These are phyloP conservation scores for Zaprionus ghesquierei DNA, from an alignment of 1,140 invertebrate species.

Conservation along the genomic window DNA sequence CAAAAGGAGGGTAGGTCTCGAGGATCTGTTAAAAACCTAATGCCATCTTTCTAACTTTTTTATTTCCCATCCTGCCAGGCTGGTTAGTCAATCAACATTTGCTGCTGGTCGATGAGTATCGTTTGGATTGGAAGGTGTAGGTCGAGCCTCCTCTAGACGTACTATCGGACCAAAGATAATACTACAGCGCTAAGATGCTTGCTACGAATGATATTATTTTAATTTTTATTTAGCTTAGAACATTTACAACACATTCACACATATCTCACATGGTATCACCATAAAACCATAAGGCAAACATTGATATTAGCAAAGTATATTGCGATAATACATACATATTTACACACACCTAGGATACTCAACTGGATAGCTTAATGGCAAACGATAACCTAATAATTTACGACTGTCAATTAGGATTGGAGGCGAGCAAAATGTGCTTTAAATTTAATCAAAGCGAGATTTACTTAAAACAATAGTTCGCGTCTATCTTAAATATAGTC, in stretches of 20 bases:
- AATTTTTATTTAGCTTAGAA: conserved; percentile 33
- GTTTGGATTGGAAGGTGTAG: conserved; percentile 82
- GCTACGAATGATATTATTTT: conserved; percentile 34
- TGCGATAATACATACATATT: conserved; percentile 42
- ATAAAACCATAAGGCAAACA: conserved; percentile 38
- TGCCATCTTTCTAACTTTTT: background rate
- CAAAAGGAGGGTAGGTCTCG: conserved; percentile 64
- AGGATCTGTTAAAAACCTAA: background rate
- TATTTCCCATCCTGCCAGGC: conserved; percentile 63
- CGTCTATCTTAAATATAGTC: conserved; percentile 1
- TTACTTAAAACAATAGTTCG: conserved; percentile 44
- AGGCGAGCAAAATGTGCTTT: background rate
- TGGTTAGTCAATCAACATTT: conserved; percentile 84
- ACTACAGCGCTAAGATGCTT: conserved; percentile 40
- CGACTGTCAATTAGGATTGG: background rate
- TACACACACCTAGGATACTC: conserved; percentile 14
- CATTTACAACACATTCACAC: conserved; percentile 43
- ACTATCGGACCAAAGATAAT: conserved; percentile 31
- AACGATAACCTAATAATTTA: background rate
- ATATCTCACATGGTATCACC: conserved; percentile 63
- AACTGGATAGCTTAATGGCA: background rate
- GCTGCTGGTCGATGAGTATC: conserved; percentile 84
- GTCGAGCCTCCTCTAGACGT: background rate
- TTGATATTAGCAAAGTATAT: conserved; percentile 66
- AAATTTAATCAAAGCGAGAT: conserved; percentile 31